These are phyloP conservation scores for Drosophila paramelanica DNA, from an alignment of 2,888 invertebrate genomes.

Conservation along the genomic window DNA sequence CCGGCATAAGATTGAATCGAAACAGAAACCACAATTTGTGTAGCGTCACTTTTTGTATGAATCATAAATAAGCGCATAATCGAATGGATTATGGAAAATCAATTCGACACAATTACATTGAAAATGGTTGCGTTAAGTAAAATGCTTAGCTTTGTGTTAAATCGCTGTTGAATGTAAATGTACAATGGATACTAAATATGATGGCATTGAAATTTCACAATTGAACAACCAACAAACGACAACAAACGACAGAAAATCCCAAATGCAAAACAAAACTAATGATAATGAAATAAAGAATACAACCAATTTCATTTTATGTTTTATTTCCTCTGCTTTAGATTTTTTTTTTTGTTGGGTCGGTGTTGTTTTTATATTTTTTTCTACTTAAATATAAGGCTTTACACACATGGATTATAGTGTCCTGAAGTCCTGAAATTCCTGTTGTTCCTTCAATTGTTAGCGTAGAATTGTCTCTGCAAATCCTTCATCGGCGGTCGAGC, in stretches of 20 bases:
- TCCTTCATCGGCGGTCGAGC: not conserved
- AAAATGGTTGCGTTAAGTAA: slow-evolving; percentile 48
- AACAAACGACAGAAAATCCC: slow-evolving; percentile 48
- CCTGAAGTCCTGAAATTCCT: slow-evolving; percentile 3
- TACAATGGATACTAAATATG: slow-evolving; percentile 65
- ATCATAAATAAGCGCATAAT: slow-evolving; percentile 27
- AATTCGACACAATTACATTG: slow-evolving; percentile 35
- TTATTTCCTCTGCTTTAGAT: slow-evolving; percentile 4
- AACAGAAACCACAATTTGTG: slow-evolving; percentile 29
- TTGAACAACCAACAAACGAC: slow-evolving; percentile 30
- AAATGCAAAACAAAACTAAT: slow-evolving; percentile 45
- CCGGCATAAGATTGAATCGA: slow-evolving; percentile 25
- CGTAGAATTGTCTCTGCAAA: not conserved
- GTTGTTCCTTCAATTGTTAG: not conserved
- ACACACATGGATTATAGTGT: not conserved
- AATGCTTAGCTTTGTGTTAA: slow-evolving; percentile 85
- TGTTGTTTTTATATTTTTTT: too few relatives aligned
- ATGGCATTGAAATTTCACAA: slow-evolving; percentile 49
- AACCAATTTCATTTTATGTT: slow-evolving; percentile 45
- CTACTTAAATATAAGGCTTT: too few relatives aligned
- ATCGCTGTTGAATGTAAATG: slow-evolving; percentile 85
- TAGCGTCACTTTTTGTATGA: slow-evolving; percentile 44
- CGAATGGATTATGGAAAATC: slow-evolving; percentile 26
- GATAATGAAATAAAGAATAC: slow-evolving; percentile 56
- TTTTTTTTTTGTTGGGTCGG: too few relatives aligned